phyloP scores from a whole-genome alignment of 2,113 vertebrate genomes.

The Myanophis thanlyinensis region DNA sequence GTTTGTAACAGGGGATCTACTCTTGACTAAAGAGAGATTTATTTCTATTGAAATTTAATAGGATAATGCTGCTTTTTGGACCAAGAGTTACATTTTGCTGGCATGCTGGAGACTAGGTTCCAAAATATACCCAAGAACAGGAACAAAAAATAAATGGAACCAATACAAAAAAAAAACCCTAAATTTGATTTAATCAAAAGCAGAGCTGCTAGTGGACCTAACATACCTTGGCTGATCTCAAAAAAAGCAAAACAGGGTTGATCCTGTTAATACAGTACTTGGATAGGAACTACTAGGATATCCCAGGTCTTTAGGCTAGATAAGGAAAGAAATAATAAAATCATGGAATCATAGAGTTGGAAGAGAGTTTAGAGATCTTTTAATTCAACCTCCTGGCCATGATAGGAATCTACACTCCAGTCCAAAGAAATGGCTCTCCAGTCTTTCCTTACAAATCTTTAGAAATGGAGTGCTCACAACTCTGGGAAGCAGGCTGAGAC shows the following conservation, averaged over 20 bases:
- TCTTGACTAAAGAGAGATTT: not conserved
- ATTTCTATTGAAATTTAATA: not conserved
- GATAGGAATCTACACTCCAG: not conserved
- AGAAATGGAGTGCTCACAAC: not conserved
- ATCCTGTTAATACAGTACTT: not conserved
- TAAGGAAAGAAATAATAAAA: not conserved
- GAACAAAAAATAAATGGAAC: not conserved
- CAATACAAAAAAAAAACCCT: not conserved
- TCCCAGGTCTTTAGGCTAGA: not conserved
- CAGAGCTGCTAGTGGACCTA: not conserved
- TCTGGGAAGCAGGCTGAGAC: not conserved
- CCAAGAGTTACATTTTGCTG: not conserved
- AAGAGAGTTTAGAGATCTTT: not conserved
- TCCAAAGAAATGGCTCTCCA: not conserved
- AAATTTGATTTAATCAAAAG: not conserved
- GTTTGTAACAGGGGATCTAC: not conserved
- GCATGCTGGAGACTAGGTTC: not conserved
- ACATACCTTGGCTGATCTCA: not conserved
- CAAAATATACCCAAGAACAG: not conserved
- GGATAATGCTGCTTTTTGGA: not conserved
- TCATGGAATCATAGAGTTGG: not conserved
- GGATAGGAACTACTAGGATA: not conserved
- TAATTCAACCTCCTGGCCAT: not conserved
- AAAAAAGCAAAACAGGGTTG: not conserved
- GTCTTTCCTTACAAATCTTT: not conserved